Evolutionary conservation across 2,113 vertebrate species (phyloP).

Genomic region (Eptesicus fuscus): DNA sequence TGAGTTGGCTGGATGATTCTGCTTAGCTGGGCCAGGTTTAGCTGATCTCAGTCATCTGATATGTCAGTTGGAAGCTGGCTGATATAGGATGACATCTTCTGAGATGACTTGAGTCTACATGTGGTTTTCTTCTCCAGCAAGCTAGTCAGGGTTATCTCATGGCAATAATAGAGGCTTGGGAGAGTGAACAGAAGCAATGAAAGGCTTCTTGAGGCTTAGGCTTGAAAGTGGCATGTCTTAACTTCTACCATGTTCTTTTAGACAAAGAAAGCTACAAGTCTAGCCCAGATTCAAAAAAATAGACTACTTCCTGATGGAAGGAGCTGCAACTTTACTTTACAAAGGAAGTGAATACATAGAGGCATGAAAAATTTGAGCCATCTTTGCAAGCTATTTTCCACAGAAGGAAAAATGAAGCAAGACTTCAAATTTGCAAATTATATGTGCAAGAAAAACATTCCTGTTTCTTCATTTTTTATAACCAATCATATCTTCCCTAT

Average conservation of each 20-base stretch:
- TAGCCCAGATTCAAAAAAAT: neutral
- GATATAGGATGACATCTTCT: neutral
- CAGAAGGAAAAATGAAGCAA: neutral
- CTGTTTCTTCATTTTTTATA: neutral
- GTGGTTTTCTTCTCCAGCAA: neutral
- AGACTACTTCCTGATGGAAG: neutral
- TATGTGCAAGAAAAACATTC: neutral
- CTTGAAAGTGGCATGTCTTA: neutral
- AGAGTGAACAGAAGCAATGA: neutral
- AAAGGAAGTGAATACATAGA: neutral
- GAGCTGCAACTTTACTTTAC: neutral
- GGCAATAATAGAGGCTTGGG: neutral
- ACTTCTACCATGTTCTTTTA: neutral
- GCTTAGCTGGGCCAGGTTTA: neutral
- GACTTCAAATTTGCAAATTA: neutral
- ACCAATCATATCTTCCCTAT: neutral
- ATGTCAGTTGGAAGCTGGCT: neutral
- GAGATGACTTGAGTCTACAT: neutral
- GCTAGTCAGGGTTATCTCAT: neutral
- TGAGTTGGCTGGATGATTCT: neutral
- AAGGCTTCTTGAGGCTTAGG: neutral
- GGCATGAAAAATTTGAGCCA: neutral
- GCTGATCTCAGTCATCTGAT: neutral
- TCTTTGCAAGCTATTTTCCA: neutral
- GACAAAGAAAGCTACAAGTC: neutral